These are phyloP conservation scores for Oncorhynchus clarkii DNA, from an alignment of 2,113 vertebrate genomes.

Conservation along the genomic window DNA sequence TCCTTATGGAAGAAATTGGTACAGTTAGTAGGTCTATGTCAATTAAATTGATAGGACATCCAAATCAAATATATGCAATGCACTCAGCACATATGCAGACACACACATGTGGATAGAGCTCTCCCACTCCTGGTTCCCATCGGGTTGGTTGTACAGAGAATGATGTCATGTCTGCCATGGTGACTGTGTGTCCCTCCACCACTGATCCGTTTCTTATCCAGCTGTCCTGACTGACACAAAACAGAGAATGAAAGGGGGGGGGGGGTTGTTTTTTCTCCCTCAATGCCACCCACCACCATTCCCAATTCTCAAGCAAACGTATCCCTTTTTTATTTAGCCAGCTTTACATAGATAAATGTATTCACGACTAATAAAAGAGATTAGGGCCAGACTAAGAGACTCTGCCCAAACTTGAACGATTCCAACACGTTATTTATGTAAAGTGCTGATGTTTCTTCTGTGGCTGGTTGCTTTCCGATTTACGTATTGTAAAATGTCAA, in stretches of 20 bases:
- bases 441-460: conserved; percentile 21
- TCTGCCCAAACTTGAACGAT: neutral
- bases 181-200: conserved; percentile 54
- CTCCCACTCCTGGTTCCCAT: conserved; percentile 56
- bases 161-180: conserved; percentile 73
- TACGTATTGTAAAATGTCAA: neutral
- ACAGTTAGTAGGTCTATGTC: neutral
- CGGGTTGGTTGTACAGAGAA: conserved; percentile 57
- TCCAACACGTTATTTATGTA: conserved; percentile 13
- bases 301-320: neutral
- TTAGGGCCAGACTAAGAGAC: neutral
- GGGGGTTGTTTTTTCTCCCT: neutral
- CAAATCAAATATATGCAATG: neutral
- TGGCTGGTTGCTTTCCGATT: neutral
- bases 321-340: neutral
- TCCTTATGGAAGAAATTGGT: neutral
- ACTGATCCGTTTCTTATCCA: conserved; percentile 64
- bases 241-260: neutral
- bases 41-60: neutral
- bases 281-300: neutral
- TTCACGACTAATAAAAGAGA: neutral
- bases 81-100: neutral
- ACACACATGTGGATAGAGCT: conserved; percentile 22
- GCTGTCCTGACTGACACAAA: conserved; percentile 51
- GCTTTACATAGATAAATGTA: neutral